These are phyloP conservation scores for Hartigia nigra DNA, from an alignment of 2,888 invertebrate species.

Conservation along the genomic window DNA sequence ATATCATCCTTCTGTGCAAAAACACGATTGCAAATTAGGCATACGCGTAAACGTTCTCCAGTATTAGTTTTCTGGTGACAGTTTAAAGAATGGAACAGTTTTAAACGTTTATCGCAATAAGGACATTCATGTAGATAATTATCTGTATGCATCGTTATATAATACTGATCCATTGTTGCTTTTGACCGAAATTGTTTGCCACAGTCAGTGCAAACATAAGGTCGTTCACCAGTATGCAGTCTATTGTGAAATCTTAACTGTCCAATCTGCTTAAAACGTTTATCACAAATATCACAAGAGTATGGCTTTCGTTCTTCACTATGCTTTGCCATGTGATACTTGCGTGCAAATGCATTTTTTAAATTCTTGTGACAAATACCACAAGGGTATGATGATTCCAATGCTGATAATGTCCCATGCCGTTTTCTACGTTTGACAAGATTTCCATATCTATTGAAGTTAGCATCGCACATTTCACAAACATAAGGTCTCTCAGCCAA, in stretches of 20 bases:
- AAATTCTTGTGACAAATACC: constrained; percentile 19
- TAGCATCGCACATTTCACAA: constrained; percentile 28
- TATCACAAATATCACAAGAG: constrained; percentile 26
- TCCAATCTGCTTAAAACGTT: constrained; percentile 27
- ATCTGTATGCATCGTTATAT: constrained; percentile 24
- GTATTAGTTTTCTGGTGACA: constrained; percentile 32
- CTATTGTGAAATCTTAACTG: constrained; percentile 27
- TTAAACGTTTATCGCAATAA: constrained; percentile 29
- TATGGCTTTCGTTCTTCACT: constrained; percentile 1
- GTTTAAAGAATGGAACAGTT: constrained; percentile 28
- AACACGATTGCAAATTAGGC: constrained; percentile 27
- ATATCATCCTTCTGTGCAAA: constrained; percentile 32
- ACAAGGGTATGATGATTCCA: constrained; percentile 21
- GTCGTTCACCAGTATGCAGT: constrained; percentile 14
- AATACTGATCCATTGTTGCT: constrained; percentile 30
- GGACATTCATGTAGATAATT: constrained; percentile 29
- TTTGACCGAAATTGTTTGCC: constrained; percentile 26
- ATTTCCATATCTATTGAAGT: constrained; percentile 30
- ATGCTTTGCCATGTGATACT: not conserved
- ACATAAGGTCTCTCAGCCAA: constrained; percentile 24
- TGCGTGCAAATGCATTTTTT: not conserved
- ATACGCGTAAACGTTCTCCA: constrained; percentile 27
- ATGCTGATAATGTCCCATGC: constrained; percentile 11
- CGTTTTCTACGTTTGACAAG: constrained; percentile 31
- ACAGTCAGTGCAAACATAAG: constrained; percentile 22